phyloP scores from a whole-genome alignment of 2,888 invertebrate species.

The Tethea ocularis region DNA sequence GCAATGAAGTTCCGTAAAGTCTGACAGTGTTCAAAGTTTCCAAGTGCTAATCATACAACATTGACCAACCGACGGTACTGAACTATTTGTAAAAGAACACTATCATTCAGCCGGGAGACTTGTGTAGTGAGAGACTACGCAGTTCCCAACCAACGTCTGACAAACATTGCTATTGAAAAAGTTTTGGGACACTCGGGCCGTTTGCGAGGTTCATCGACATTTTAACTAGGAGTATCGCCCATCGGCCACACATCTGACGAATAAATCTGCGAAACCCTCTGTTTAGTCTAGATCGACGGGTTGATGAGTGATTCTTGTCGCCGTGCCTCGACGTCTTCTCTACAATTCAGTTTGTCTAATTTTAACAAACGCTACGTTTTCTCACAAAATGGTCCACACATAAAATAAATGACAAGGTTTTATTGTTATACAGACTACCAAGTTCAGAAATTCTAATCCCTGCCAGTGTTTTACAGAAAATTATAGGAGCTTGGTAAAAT shows the following conservation, averaged over 20 bases:
- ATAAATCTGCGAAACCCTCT: constrained; percentile 54
- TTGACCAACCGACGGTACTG: constrained; percentile 17
- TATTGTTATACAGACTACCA: no score
- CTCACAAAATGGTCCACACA: no score
- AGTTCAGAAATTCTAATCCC: no score
- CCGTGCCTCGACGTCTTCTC: constrained; percentile 21
- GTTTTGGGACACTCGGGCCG: constrained; percentile 42
- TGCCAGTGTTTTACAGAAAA: no score
- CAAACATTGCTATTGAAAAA: constrained; percentile 68
- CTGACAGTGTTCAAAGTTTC: not conserved
- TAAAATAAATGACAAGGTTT: no score
- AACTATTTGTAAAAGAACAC: constrained; percentile 37
- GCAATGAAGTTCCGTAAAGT: not conserved
- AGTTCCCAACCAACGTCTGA: constrained; percentile 34
- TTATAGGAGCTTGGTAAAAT: no score
- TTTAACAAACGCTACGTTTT: constrained; percentile 15
- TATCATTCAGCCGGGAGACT: constrained; percentile 22
- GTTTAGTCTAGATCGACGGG: constrained; percentile 50
- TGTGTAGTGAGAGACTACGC: constrained; percentile 23
- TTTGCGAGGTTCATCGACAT: constrained; percentile 65
- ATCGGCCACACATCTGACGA: constrained; percentile 48
- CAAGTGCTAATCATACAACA: constrained; percentile 22
- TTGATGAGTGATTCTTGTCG: constrained; percentile 43
- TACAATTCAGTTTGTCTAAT: constrained; percentile 27
- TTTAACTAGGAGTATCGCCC: constrained; percentile 48